Conservation (phyloP, 2,888 invertebrate genomes). For the Neocrepidodera transversa region DNA sequence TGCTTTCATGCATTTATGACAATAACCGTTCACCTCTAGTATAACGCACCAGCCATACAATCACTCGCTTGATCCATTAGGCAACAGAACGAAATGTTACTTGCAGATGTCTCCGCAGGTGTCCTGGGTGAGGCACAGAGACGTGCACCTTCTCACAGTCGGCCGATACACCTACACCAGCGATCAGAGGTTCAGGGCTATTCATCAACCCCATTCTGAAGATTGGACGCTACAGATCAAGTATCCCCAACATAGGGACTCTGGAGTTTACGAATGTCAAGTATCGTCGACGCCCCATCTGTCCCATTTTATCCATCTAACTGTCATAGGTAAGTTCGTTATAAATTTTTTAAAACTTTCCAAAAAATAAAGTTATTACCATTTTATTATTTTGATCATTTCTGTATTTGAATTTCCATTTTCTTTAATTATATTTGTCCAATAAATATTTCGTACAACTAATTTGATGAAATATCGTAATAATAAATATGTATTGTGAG, state of each 20-base stretch:
- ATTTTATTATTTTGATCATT: too few species aligned
- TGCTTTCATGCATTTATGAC: too few species aligned
- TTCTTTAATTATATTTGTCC: too few species aligned
- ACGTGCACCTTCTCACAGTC: slow-evolving; percentile 88
- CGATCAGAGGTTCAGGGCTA: slow-evolving; percentile 88
- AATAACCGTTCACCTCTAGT: too few species aligned
- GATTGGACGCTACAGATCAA: slow-evolving; percentile 94
- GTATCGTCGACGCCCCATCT: slow-evolving; percentile 92
- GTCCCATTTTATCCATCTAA: slow-evolving; percentile 90
- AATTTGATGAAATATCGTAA: too few species aligned
- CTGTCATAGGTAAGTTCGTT: slow-evolving; percentile 83
- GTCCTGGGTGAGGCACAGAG: slow-evolving; percentile 90
- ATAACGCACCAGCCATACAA: slow-evolving; percentile 2
- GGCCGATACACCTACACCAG: slow-evolving; percentile 91
- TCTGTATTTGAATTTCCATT: too few species aligned
- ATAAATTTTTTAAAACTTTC: too few species aligned
- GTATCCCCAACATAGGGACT: slow-evolving; percentile 89
- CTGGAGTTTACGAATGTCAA: slow-evolving; percentile 93
- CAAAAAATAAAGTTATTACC: too few species aligned
- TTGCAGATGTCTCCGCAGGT: slow-evolving; percentile 78
- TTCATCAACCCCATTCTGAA: slow-evolving; percentile 84
- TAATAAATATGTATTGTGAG: too few species aligned
- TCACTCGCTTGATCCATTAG: slow-evolving; percentile 37
- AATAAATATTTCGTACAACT: too few species aligned
- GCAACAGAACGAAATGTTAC: slow-evolving; percentile 41